These are phyloP conservation scores for Crotalus tigris DNA, from an alignment of 2,113 vertebrate genomes.

Conservation along the genomic window DNA sequence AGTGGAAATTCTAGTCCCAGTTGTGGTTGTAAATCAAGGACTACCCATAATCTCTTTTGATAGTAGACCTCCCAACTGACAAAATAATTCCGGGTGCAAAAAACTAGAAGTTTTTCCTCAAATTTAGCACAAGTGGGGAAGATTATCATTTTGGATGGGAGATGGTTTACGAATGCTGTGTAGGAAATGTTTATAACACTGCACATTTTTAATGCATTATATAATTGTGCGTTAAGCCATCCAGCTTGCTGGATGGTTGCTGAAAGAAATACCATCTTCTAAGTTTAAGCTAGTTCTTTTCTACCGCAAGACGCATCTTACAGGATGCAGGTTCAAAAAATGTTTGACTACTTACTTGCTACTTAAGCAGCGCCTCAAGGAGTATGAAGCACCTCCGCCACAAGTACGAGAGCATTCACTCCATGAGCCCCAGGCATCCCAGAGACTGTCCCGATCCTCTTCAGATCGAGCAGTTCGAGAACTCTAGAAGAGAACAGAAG, in stretches of 20 bases:
- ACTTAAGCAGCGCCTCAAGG: constrained; percentile 89
- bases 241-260: not conserved
- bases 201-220: constrained; percentile 17
- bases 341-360: constrained; percentile 79
- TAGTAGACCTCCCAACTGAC: constrained; percentile 15
- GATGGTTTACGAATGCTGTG: not conserved
- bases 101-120: constrained; percentile 12
- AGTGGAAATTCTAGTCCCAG: not conserved
- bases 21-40: not conserved
- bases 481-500: constrained; percentile 70
- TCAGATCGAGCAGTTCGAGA: constrained; percentile 88
- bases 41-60: not conserved
- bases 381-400: constrained; percentile 93
- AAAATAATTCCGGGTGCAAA: not conserved
- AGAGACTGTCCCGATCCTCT: constrained; percentile 87
- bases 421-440: constrained; percentile 96
- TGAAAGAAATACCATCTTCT: not conserved
- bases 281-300: not conserved
- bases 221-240: not conserved
- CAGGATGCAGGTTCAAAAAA: not conserved
- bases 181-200: not conserved
- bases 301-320: not conserved
- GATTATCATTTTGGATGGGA: not conserved
- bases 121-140: not conserved
- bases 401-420: constrained; percentile 96